phyloP scores from a whole-genome alignment of 2,113 vertebrate genomes.

The Semnornis frantzii region DNA sequence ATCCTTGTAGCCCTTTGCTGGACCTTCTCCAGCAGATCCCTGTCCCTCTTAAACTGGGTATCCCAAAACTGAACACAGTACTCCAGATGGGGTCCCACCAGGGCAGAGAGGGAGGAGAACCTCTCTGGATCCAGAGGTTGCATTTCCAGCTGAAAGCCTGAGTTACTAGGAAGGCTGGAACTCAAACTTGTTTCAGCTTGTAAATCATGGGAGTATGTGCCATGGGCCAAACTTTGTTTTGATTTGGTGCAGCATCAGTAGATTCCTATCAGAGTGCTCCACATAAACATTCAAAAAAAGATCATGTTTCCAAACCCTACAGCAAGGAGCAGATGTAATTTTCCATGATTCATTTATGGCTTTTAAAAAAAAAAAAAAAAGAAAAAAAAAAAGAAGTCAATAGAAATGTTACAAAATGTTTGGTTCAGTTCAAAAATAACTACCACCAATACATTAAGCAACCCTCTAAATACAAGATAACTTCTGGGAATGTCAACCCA shows the following conservation, averaged over 20 bases:
- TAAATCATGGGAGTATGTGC: constrained; percentile 30
- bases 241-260: constrained; percentile 28
- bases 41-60: no score
- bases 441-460: constrained; percentile 57
- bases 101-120: no score
- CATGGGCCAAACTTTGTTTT: constrained; percentile 43
- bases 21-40: no score
- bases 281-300: constrained; percentile 18
- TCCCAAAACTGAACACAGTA: no score
- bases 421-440: constrained; percentile 53
- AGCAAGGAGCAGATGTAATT: constrained; percentile 53
- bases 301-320: constrained; percentile 26
- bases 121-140: not conserved
- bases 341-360: not conserved
- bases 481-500: constrained; percentile 51
- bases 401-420: constrained; percentile 48
- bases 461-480: constrained; percentile 41
- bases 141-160: constrained; percentile 33
- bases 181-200: constrained; percentile 47
- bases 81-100: no score
- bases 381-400: not conserved
- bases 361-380: constrained; percentile 4
- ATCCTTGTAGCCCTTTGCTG: no score
- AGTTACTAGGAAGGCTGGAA: constrained; percentile 31
- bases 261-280: constrained; percentile 40